Conservation (phyloP, 2,797 vertebrate genomes). For the Sebastes miniatus region DNA sequence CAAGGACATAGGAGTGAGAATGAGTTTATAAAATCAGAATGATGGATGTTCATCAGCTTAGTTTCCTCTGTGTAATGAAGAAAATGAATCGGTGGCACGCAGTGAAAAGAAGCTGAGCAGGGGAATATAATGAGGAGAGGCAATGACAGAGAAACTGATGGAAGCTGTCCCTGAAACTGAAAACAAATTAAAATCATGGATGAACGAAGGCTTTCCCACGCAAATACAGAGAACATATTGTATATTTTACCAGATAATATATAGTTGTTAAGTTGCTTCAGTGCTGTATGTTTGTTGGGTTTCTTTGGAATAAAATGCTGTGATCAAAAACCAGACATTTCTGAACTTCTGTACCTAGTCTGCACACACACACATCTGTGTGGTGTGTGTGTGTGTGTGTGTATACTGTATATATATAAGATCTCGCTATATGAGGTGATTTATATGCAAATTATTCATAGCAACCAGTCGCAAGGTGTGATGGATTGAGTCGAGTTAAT, state of each 20-base stretch:
- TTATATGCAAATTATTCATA: background rate
- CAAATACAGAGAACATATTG: background rate
- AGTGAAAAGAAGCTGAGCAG: background rate
- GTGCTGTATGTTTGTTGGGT: conserved; percentile 20
- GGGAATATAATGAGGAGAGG: background rate
- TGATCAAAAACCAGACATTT: background rate
- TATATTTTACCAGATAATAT: background rate
- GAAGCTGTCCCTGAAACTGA: background rate
- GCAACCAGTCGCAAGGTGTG: background rate
- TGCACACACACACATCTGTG: background rate
- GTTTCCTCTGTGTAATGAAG: background rate
- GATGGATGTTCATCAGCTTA: background rate
- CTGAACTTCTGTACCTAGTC: too few relatives aligned
- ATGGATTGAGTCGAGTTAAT: background rate
- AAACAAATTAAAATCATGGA: background rate
- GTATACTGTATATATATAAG: too few relatives aligned
- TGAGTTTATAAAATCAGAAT: background rate
- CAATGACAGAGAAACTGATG: background rate
- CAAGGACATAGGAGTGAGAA: background rate
- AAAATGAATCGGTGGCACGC: background rate
- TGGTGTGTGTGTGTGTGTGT: too few relatives aligned
- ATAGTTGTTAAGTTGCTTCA: conserved; percentile 21
- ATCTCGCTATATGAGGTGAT: background rate
- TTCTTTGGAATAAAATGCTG: conserved; percentile 52
- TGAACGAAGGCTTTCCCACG: background rate